Evolutionary conservation across 2,888 invertebrate species (phyloP), one percentile per base, ranked within the genome.

Genomic region (Germaria angustata): DNA sequence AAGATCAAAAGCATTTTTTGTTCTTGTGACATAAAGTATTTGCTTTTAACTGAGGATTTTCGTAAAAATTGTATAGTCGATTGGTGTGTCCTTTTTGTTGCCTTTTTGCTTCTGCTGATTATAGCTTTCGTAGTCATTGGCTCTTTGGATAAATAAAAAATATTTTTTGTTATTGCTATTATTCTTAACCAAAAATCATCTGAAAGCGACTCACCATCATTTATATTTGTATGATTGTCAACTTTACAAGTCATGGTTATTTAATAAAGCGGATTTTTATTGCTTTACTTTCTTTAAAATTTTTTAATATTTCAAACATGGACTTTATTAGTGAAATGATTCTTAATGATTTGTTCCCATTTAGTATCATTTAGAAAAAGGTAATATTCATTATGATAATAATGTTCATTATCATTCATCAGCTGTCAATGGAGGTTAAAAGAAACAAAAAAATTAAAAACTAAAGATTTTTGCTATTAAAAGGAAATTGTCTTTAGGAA

Each of bases 231-330:
- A 39, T 65, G 69, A 53, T 82, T 82, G 75, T 79, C 78, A 69
- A 82, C 73, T 75, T 66, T 79, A 66, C 73, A 75, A 82, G 79
- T 75, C 78, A 79, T 53, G 81, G 78, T 69, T 75, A 65, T 71
- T 82, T 71, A 79, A 66, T 78, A 66, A 79, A 82, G 75, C 75
- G 51, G 44, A 79, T 71, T 79, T 72, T 59, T 78, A 75, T 75
- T 65, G 49, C 15, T 28, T 69, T 68, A 5, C 20, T 36, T 51
- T 36, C n/a, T 57, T n/a, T 20, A n/a, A 17, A 13, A 9, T 15
- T 0, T 49, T 32, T 59, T 51, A 9, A 39, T 65, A 36, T 28
- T 44, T 63, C 2, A 39, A 65, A 28, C 15, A 32, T 17, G 20
- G 49, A 46, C 28, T 32, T 32, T 32, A 32, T 73, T 66, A 6